Conservation (phyloP, 1,140 invertebrate species). For the Micrasema longulum region DNA sequence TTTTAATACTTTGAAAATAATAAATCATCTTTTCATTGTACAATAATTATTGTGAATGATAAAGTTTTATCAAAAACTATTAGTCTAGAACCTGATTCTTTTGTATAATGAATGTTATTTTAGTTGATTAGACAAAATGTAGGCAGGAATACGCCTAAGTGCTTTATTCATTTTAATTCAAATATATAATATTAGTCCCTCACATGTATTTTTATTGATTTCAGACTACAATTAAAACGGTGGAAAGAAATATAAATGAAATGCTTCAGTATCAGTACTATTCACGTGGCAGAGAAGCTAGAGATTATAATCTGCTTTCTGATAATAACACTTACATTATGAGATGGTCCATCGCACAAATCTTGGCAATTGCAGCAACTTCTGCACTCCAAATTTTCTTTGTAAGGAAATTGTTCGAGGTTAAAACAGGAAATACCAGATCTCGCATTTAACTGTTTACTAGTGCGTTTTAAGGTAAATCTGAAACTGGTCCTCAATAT, state of each 20-base stretch:
- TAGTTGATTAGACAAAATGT: too few relatives aligned
- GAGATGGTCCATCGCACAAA: conserved; percentile 88
- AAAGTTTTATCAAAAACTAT: too few relatives aligned
- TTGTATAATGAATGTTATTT: too few relatives aligned
- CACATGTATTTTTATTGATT: conserved; percentile 59
- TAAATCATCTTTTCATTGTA: too few relatives aligned
- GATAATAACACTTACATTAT: conserved; percentile 90
- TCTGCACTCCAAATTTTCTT: conserved; percentile 88
- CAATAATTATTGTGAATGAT: too few relatives aligned
- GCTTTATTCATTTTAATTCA: too few relatives aligned
- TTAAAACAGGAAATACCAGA: conserved; percentile 74
- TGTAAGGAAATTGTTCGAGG: conserved; percentile 88
- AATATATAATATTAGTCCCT: too few relatives aligned
- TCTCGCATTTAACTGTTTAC: conserved; percentile 66
- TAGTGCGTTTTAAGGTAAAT: too few relatives aligned
- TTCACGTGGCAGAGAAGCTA: conserved; percentile 79
- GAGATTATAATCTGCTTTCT: conserved; percentile 84
- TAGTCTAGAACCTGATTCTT: too few relatives aligned
- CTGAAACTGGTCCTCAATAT: not conserved
- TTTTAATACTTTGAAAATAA: too few relatives aligned
- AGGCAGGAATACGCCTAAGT: too few relatives aligned
- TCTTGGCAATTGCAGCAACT: conserved; percentile 82
- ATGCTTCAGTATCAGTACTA: conserved; percentile 87
- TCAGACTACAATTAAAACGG: conserved; percentile 78
- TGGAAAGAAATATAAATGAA: conserved; percentile 87